A percentile compares a stretch with the other conserved stretches of the same genome.
Conservation (phyloP, 2,888 invertebrate species). For the Spialia ferax region DNA sequence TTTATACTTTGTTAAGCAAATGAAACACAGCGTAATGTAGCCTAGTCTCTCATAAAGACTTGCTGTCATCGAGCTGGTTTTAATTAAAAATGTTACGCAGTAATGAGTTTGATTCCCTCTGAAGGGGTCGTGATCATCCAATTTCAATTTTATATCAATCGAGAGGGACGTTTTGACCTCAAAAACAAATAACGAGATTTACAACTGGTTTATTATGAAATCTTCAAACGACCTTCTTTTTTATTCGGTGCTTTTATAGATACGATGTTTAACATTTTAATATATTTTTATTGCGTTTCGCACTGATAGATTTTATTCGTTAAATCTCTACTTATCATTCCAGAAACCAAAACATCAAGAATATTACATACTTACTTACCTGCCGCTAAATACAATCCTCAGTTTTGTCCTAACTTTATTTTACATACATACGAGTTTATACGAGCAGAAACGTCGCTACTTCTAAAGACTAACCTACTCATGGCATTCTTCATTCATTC, state of each 20-base stretch:
- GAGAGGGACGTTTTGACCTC: constrained; percentile 21
- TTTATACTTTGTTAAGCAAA: neutral
- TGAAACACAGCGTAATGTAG: neutral
- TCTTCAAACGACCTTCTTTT: constrained; percentile 5
- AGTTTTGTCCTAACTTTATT: neutral
- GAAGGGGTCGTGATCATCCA: constrained; percentile 43
- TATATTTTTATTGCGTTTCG: neutral
- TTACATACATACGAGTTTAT: neutral
- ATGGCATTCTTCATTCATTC: neutral
- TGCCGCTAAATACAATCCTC: neutral
- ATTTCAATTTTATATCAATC: constrained; percentile 39
- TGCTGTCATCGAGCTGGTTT: constrained; percentile 23
- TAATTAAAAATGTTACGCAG: constrained; percentile 42
- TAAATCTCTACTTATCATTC: too few species aligned
- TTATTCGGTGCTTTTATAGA: constrained; percentile 18
- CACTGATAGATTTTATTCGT: too few species aligned
- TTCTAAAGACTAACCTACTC: neutral
- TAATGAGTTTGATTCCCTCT: constrained; percentile 39
- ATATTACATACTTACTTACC: too few species aligned
- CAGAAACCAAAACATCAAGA: too few species aligned
- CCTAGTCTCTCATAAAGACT: neutral
- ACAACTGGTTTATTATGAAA: constrained; percentile 18
- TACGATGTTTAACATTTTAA: neutral
- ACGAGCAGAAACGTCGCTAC: neutral
- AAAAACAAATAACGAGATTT: constrained; percentile 21